phyloP scores from a whole-genome alignment of 2,797 vertebrate species.

The Spinibarbus caldwelli region DNA sequence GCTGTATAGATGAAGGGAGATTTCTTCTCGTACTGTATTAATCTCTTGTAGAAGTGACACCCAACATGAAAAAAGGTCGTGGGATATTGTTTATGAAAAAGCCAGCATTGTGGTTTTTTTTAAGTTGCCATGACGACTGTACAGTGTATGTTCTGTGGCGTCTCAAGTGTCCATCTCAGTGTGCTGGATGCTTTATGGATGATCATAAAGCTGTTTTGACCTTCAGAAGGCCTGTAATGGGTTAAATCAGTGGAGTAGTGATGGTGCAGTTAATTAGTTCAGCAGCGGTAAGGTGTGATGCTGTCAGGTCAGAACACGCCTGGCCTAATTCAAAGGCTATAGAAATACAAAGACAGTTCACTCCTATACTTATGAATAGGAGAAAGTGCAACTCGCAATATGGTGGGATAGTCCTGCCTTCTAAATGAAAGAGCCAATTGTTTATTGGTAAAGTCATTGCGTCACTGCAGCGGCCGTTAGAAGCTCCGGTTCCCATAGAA shows the following conservation, averaged over 20 bases:
- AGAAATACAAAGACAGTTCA: too few species aligned
- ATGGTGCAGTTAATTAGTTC: slow-evolving; percentile 49
- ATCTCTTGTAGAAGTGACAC: background rate
- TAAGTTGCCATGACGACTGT: slow-evolving; percentile 36
- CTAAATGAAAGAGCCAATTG: too few species aligned
- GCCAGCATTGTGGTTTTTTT: slow-evolving; percentile 12
- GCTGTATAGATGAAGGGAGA: background rate
- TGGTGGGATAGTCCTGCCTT: too few species aligned
- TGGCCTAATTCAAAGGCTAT: too few species aligned
- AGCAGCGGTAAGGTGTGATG: slow-evolving; percentile 29
- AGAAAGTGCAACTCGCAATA: too few species aligned
- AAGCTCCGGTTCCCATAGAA: too few species aligned
- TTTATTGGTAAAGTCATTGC: too few species aligned
- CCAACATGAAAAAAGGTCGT: slow-evolving; percentile 12
- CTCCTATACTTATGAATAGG: too few species aligned
- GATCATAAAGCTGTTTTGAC: background rate
- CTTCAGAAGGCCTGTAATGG: too few species aligned
- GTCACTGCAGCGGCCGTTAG: too few species aligned
- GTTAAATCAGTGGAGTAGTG: slow-evolving; percentile 22
- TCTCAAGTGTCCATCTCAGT: slow-evolving; percentile 5
- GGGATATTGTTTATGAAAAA: slow-evolving; percentile 42
- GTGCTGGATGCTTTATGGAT: slow-evolving; percentile 1
- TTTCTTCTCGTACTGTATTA: background rate
- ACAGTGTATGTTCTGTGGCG: background rate
- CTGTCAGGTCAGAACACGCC: slow-evolving; percentile 11